phyloP scores from a whole-genome alignment of 2,888 invertebrate genomes.

The Meteorus cinctellus region DNA sequence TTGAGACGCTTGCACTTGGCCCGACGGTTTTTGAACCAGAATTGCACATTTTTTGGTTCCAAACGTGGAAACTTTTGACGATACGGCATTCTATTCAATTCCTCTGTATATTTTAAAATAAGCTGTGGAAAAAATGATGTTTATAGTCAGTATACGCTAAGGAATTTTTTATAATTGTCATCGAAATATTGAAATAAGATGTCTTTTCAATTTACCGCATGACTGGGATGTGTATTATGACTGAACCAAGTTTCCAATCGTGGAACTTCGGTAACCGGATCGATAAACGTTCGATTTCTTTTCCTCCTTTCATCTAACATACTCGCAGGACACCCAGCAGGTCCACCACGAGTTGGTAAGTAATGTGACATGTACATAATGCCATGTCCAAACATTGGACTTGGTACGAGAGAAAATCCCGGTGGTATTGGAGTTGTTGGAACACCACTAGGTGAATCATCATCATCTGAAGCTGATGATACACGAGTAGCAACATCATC shows the following conservation, averaged over 20 bases:
- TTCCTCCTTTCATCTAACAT: conserved; percentile 89
- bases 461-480: conserved; percentile 76
- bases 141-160: too few relatives aligned
- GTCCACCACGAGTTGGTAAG: conserved; percentile 76
- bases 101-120: conserved; percentile 98
- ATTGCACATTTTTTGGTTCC: conserved; percentile 99
- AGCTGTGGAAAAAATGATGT: conserved; percentile 75
- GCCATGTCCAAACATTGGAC: conserved; percentile 91
- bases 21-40: conserved; percentile 99
- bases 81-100: conserved; percentile 97
- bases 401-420: conserved; percentile 87
- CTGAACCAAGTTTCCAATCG: conserved; percentile 96
- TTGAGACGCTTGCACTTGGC: conserved; percentile 98
- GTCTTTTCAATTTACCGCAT: conserved; percentile 75
- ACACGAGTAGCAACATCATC: conserved; percentile 61
- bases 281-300: conserved; percentile 98
- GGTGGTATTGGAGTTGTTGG: conserved; percentile 75
- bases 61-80: conserved; percentile 98
- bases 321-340: conserved; percentile 74
- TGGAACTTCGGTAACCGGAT: conserved; percentile 98
- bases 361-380: conserved; percentile 96
- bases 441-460: conserved; percentile 75
- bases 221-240: conserved; percentile 98
- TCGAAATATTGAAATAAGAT: not conserved
- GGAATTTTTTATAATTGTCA: conserved; percentile 17